Evolutionary conservation across 2,888 invertebrate genomes (phyloP).

Genomic region (Lordiphosa andalusiaca): DNA sequence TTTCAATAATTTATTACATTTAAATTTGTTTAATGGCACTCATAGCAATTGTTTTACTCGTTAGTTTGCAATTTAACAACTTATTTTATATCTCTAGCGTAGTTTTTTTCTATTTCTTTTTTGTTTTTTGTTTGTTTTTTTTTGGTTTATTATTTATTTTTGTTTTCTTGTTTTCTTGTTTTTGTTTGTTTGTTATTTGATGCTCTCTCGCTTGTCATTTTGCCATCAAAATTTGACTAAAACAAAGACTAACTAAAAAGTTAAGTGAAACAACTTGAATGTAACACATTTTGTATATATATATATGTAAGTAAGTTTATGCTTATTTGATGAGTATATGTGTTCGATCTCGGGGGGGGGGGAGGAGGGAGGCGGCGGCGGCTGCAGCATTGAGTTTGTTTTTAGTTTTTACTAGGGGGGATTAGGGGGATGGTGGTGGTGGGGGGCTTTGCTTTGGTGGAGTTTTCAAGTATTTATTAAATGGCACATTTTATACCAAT

Average conservation of each 20-base stretch:
- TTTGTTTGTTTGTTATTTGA: slow-evolving; percentile 1
- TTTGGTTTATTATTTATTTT: background rate
- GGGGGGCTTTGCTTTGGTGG: slow-evolving; percentile 2
- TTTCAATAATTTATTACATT: slow-evolving; percentile 70
- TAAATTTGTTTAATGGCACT: slow-evolving; percentile 45
- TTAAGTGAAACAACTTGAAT: slow-evolving; percentile 5
- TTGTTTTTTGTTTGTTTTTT: background rate
- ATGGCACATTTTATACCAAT: slow-evolving; percentile 33
- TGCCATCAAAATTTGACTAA: slow-evolving; percentile 3
- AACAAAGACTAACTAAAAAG: slow-evolving; percentile 1
- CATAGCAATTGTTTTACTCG: slow-evolving; percentile 60
- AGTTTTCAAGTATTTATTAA: slow-evolving; percentile 8
- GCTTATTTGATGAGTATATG: slow-evolving; percentile 12
- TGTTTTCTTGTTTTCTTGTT: too few species aligned
- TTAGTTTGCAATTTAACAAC: slow-evolving; percentile 14
- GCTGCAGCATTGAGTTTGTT: slow-evolving; percentile 22
- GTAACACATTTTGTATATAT: slow-evolving; percentile 1
- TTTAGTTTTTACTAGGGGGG: too few species aligned
- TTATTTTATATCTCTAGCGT: background rate
- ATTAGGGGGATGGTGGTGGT: too few species aligned
- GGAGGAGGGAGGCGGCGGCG: background rate
- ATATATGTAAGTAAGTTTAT: slow-evolving; percentile 5
- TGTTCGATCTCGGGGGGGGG: slow-evolving; percentile 6
- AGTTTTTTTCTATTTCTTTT: background rate
- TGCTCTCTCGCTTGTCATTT: background rate